These are phyloP conservation scores for Therioaphis trifolii DNA, from an alignment of 2,888 invertebrate genomes.

Conservation along the genomic window DNA sequence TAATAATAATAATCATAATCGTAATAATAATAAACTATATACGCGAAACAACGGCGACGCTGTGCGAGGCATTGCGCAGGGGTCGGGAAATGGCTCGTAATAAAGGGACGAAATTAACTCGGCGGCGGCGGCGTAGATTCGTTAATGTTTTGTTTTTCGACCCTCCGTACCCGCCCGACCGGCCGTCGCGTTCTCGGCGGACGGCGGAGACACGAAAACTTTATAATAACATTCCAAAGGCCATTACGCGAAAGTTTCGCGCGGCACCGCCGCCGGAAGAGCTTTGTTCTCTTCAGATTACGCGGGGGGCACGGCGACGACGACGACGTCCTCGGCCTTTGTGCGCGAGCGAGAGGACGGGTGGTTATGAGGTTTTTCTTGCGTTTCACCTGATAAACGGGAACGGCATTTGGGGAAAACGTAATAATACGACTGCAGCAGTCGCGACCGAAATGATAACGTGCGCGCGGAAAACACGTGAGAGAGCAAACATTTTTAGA, in stretches of 20 bases:
- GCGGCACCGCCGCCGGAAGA: slow-evolving; percentile 43
- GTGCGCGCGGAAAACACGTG: no score
- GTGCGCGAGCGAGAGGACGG: not conserved
- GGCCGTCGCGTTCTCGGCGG: not conserved
- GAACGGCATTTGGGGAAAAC: no score
- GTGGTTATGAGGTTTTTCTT: not conserved
- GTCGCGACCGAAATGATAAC: no score
- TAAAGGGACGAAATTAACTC: slow-evolving; percentile 61
- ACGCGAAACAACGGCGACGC: not conserved
- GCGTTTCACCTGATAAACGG: not conserved
- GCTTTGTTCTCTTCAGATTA: slow-evolving; percentile 55
- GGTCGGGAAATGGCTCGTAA: slow-evolving; percentile 52
- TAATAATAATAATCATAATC: slow-evolving; percentile 8
- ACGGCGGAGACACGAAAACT: slow-evolving; percentile 32
- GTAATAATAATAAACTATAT: slow-evolving; percentile 35
- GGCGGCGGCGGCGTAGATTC: slow-evolving; percentile 39
- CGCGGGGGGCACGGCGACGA: not conserved
- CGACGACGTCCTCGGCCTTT: not conserved
- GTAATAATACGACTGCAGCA: no score
- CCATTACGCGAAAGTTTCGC: slow-evolving; percentile 53
- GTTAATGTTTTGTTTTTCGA: slow-evolving; percentile 61
- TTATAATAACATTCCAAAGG: slow-evolving; percentile 61
- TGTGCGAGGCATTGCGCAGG: not conserved
- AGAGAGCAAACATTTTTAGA: no score
- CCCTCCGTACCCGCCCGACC: not conserved